These are phyloP conservation scores for Archips crataeganus DNA, from an alignment of 2,888 invertebrate genomes.

Conservation along the genomic window DNA sequence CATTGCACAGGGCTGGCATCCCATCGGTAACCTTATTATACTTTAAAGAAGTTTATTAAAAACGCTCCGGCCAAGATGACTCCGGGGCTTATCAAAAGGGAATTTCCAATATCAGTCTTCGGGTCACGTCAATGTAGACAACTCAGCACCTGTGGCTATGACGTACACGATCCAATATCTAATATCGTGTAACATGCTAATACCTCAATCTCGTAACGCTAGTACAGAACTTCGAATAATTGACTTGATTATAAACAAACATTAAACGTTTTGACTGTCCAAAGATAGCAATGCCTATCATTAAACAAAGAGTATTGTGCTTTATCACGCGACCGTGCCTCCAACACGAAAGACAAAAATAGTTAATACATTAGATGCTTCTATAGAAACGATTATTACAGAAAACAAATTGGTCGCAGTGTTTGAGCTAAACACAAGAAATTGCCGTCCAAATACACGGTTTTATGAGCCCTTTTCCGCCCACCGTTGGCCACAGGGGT, in stretches of 20 bases:
- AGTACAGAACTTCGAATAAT: neutral
- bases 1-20: constrained; percentile 5
- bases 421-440: constrained; percentile 1
- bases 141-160: constrained; percentile 5
- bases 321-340: constrained; percentile 52
- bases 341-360: constrained; percentile 3
- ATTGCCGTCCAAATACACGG: constrained; percentile 1
- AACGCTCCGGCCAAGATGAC: neutral
- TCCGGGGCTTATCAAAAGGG: neutral
- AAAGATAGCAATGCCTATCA: constrained; percentile 40
- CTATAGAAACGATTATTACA: constrained; percentile 1
- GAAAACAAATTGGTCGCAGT: neutral
- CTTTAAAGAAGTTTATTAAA: neutral
- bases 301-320: constrained; percentile 52
- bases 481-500: constrained; percentile 14
- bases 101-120: neutral
- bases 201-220: constrained; percentile 6
- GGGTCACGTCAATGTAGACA: constrained; percentile 1
- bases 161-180: neutral
- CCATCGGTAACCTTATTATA: neutral
- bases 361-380: constrained; percentile 2
- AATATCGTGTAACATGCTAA: constrained; percentile 7
- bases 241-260: constrained; percentile 41
- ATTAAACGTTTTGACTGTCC: constrained; percentile 41
- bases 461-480: constrained; percentile 5